Base-by-base conservation (phyloP, 64 coral and sea anemone species). In the Montipora foliosa region DNA sequence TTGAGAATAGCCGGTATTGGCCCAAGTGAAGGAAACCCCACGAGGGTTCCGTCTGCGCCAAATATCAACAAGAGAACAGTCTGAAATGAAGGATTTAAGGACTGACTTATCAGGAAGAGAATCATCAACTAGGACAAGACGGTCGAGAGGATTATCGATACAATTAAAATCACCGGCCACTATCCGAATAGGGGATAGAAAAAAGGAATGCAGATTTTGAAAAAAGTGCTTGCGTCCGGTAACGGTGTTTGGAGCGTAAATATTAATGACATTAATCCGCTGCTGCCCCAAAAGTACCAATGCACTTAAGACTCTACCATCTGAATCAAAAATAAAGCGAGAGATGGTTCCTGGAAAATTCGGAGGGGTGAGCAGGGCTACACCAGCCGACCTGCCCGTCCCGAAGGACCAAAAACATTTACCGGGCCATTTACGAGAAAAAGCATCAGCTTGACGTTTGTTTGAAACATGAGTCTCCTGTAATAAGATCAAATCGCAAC, bases 101-200 rank as follows among this genome's bases (percentile, higher is more conserved):
- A 2, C 21, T 46, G 74, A 37, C 37, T 76, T 44, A 44, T 76
- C 24, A 9, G 25, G 10, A 8, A 13, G 8, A 45, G 44, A 76
- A 14, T 76, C 24, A 14, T 19, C 4, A 25, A 4, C 6, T 9
- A 45, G 6, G 9, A 12, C 4, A 0, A 76, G 29, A 11, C 22
- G 74, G 45, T 76, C 74, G 6, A 76, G 5, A 9, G 1, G 1
- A 1, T 6, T 13, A 76, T 82, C 79, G 1, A 82, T 15, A 37
- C 79, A 82, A 64, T 82, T 59, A 44, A 82, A 82, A 57, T 82
- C 79, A 8, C 79, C 79, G 59, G 10, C 79, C 5, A 82, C 3
- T 12, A 82, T 37, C 15, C 47, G n/a, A n/a, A 1, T 14, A 21
- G 15, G 19, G 1, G 11, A 64, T 1, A 59, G 11, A 82, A 82